These are phyloP conservation scores for Coturnix japonica DNA, from an alignment of 2,113 vertebrate genomes.

Conservation along the genomic window DNA sequence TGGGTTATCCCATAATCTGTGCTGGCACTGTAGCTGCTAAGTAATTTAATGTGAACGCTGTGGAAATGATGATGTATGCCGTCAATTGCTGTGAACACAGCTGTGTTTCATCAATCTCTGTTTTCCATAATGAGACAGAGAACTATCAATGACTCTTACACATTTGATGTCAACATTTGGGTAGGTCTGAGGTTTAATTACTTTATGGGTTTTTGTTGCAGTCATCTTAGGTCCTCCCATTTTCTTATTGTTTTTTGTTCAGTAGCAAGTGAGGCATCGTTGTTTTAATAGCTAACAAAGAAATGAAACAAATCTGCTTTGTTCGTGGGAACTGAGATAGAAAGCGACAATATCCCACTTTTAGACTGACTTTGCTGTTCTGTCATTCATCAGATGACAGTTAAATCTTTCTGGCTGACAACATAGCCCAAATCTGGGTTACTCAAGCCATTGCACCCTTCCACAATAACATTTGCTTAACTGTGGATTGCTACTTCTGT, in stretches of 20 bases:
- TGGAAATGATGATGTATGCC: slow-evolving; percentile 50
- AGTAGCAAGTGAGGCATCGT: neutral
- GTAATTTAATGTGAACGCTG: slow-evolving; percentile 55
- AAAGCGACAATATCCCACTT: neutral
- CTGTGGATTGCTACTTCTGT: neutral
- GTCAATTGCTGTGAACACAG: slow-evolving; percentile 62
- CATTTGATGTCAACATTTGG: slow-evolving; percentile 28
- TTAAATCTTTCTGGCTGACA: neutral
- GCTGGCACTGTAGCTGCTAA: slow-evolving; percentile 63
- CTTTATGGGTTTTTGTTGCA: neutral
- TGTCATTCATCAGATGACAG: neutral
- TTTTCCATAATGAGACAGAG: slow-evolving; percentile 35
- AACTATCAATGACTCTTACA: slow-evolving; percentile 43
- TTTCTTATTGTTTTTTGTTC: slow-evolving; percentile 26
- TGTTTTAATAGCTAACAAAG: slow-evolving; percentile 22
- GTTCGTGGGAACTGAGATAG: slow-evolving; percentile 1
- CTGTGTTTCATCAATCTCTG: slow-evolving; percentile 65
- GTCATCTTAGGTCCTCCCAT: neutral
- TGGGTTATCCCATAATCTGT: slow-evolving; percentile 55
- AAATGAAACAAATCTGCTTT: slow-evolving; percentile 17
- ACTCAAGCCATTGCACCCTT: neutral
- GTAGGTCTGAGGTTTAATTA: slow-evolving; percentile 46
- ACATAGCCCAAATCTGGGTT: neutral
- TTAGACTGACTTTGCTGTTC: neutral
- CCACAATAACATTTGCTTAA: neutral